Percentiles rank a stretch among this genome's conserved stretches.
Evolutionary conservation across 2,888 invertebrate genomes (phyloP).

Genomic region (Galerucella calmariensis): DNA sequence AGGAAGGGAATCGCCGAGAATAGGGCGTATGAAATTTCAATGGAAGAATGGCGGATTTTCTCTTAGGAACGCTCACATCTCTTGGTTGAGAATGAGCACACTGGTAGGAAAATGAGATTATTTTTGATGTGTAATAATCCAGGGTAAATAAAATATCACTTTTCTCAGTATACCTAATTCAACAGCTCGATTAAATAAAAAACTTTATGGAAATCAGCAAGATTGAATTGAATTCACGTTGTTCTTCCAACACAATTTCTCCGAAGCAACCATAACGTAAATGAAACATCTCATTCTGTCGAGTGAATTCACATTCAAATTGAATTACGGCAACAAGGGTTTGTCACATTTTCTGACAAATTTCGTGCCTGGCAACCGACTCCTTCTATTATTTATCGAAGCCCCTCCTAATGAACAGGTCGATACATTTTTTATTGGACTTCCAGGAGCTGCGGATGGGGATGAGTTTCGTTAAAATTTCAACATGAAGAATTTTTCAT

Average conservation of each 20-base stretch:
- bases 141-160: no score
- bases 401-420: slow-evolving; percentile 46
- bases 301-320: slow-evolving; percentile 51
- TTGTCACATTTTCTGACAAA: slow-evolving; percentile 54
- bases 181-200: not conserved
- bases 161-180: not conserved
- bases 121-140: no score
- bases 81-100: no score
- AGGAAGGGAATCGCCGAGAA: no score
- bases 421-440: slow-evolving; percentile 46
- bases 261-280: slow-evolving; percentile 14
- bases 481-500: not conserved
- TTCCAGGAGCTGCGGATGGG: slow-evolving; percentile 35
- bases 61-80: no score
- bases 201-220: not conserved
- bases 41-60: no score
- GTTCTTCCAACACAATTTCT: slow-evolving; percentile 3
- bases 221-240: not conserved
- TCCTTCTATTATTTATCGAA: slow-evolving; percentile 46
- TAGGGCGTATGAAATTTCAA: no score
- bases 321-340: slow-evolving; percentile 54
- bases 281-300: slow-evolving; percentile 32
- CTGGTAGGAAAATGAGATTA: no score
- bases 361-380: slow-evolving; percentile 49
- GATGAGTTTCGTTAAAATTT: not conserved